Evolutionary conservation across 2,888 invertebrate species (phyloP), one percentile per base, ranked within the genome.

Genomic region (Melanchra persicariae): DNA sequence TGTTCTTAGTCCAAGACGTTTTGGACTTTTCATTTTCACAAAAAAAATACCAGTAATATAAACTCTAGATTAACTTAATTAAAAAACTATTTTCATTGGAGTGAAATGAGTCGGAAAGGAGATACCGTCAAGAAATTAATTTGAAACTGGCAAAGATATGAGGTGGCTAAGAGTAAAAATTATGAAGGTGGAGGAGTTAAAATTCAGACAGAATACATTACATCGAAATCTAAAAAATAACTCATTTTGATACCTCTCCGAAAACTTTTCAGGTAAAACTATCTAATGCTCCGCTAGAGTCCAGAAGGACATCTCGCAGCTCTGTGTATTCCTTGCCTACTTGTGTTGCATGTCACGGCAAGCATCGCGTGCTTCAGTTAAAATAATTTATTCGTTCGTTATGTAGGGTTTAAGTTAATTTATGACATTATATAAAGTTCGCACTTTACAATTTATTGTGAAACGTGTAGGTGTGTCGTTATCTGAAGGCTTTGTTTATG

Each of bases 391-490:
- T 79, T 79, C 75, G 24, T 70, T 70, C 57, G 59, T 70, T 82
- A 67, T 63, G 72, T 55, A 60, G 26, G 54, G 54, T 60, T 80
- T 65, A 69, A 82, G 55, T 79, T 79, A 70, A 78, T 80, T 83
- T 80, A 82, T 80, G 66, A 80, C 74, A 70, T 74, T 66, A 83
- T 61, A 79, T 57, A 74, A 74, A 79, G 79, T 80, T 82, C 65
- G 74, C 79, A 80, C 80, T 80, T 82, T 66, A 79, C 49, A 34
- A 51, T 82, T 79, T 82, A 79, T 62, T 78, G 15, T 45, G 54
- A 74, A 45, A 52, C 66, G 60, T 72, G 60, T 63, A 22, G 26
- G 60, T 8, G 64, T 63, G 65, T 54, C 61, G 52, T 51, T 40
- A 54, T 55, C 37, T 52, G 74, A 69, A 63, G 60, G 64, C 62